Base-by-base conservation (phyloP, 2,888 invertebrate species). In the Drosophila emarginata region DNA sequence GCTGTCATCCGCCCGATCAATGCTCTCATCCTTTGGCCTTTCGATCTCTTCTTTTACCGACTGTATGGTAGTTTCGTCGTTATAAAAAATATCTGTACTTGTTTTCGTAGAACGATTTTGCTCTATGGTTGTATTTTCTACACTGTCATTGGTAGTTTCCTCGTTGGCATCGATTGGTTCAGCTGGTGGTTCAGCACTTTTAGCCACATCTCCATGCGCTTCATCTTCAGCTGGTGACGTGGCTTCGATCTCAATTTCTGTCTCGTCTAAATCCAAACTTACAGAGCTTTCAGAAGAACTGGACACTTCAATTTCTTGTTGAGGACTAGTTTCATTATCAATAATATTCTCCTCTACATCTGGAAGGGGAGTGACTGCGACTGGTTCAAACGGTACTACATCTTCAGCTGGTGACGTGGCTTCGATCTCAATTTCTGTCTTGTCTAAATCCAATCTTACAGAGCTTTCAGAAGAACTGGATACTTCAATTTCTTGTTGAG, bases 1-100 rank as follows among this genome's bases (percentile, higher is more conserved):
- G 21, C 88, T 83, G 26, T 83, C 82, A 15, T 83, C 82, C 0
- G 82, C 63, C 15, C 67, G 68, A 23, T 76, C 45, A 54, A 74
- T 76, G 0, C 70, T 51, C 23, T 85, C 88, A 40, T 74, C 82
- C 14, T 14, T 77, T 4, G 64, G 54, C 0, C 26, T 9, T 36
- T 40, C 4, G 11, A 74, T 70, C 0, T 77, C 72, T 40, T 77
- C 72, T 51, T 81, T 77, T 53, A 78, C 78, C 0, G 81, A 12
- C 45, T 18, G 15, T 12, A 12, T 21, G 4, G 45, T 45, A 12
- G 45, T 21, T 45, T 45, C 45, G 1, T 45, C 21, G 3, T 45
- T 11, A 11, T 18, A 45, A 45, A 18, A 9, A 15, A 18, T 5
- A 18, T 45, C 40, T 18, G 40, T 45, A 11, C 15, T 45, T 18